These are phyloP conservation scores for Fukomys damarensis DNA, from an alignment of 2,113 vertebrate species.

Conservation along the genomic window DNA sequence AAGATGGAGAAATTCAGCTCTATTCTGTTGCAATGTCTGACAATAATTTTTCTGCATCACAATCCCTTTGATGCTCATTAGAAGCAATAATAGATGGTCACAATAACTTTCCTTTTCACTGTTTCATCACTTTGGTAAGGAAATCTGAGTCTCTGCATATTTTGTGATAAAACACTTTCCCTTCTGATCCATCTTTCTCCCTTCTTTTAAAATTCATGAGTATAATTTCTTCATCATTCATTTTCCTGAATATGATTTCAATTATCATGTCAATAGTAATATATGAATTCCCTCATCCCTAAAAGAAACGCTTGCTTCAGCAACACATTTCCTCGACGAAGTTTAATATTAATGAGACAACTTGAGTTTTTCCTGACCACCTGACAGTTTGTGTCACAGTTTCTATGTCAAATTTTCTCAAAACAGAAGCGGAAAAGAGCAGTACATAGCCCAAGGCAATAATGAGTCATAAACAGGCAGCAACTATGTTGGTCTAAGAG, in stretches of 20 bases:
- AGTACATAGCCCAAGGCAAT: constrained; percentile 49
- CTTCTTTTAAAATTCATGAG: constrained; percentile 44
- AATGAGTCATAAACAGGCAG: constrained; percentile 37
- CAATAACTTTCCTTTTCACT: constrained; percentile 56
- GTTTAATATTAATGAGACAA: constrained; percentile 81
- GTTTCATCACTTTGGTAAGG: constrained; percentile 43
- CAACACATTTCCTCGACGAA: constrained; percentile 39
- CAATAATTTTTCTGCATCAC: constrained; percentile 57
- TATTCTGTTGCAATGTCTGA: constrained; percentile 49
- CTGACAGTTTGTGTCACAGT: constrained; percentile 73
- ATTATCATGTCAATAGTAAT: constrained; percentile 71
- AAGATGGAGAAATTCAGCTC: constrained; percentile 48
- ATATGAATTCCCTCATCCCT: constrained; percentile 59
- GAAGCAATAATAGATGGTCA: constrained; percentile 60
- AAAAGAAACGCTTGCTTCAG: constrained; percentile 72
- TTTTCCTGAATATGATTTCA: constrained; percentile 73
- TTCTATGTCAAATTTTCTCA: constrained; percentile 59
- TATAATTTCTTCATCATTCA: constrained; percentile 63
- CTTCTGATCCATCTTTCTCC: constrained; percentile 25
- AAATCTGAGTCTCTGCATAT: constrained; percentile 47
- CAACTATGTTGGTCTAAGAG: background rate
- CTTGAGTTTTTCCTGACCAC: constrained; percentile 52
- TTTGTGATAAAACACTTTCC: constrained; percentile 6
- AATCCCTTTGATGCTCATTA: constrained; percentile 65
- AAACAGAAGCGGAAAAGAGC: constrained; percentile 23